Evolutionary conservation across 92 coral and sea anemone species (phyloP).

Genomic region (Paragorgia papillata): DNA sequence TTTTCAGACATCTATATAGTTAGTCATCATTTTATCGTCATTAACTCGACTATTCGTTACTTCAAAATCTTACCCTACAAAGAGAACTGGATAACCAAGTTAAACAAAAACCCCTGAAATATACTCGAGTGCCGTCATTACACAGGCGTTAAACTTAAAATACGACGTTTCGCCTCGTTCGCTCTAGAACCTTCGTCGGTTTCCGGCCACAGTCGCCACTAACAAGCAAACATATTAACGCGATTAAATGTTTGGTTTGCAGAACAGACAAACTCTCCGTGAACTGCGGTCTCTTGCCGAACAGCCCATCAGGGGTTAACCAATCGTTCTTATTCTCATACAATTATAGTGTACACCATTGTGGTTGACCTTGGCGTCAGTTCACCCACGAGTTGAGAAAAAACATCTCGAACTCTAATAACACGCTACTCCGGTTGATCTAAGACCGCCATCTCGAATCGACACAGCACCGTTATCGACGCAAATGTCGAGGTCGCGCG

Average conservation of each 20-base stretch:
- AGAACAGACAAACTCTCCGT: constrained; percentile 9
- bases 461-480: not conserved
- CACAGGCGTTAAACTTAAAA: no score
- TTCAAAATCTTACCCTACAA: no score
- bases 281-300: constrained; percentile 24
- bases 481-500: not conserved
- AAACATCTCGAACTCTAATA: constrained; percentile 8
- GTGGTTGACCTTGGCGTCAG: constrained; percentile 32
- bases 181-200: constrained; percentile 20
- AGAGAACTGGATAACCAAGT: no score
- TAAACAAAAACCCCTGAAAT: no score
- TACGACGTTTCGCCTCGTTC: not conserved
- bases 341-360: constrained; percentile 34
- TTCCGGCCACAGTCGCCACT: not conserved
- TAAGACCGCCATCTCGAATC: not conserved
- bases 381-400: not conserved
- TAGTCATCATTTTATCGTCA: not conserved
- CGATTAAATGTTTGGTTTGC: constrained; percentile 24
- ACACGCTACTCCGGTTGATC: not conserved
- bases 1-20: not conserved
- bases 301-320: constrained; percentile 14
- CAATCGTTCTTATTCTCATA: constrained; percentile 1
- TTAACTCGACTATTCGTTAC: not conserved
- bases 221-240: constrained; percentile 26
- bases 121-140: no score